A percentile compares a stretch with the other conserved stretches of the same genome.
phyloP scores from a whole-genome alignment of 2,113 vertebrate genomes.

The Crocuta crocuta region DNA sequence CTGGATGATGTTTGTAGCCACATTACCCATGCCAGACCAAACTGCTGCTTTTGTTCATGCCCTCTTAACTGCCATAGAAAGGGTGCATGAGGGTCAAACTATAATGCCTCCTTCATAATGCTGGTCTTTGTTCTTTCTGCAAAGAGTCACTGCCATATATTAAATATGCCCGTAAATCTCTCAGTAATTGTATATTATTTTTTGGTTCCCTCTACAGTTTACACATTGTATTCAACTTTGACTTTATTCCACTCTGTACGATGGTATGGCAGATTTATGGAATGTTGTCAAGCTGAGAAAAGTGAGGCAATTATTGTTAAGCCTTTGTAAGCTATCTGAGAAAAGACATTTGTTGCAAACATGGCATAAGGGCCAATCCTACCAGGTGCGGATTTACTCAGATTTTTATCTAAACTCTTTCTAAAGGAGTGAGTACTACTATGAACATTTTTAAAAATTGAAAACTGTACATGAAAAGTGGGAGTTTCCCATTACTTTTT shows the following conservation, averaged over 20 bases:
- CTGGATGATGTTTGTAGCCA: background rate
- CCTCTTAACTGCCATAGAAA: background rate
- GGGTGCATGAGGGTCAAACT: background rate
- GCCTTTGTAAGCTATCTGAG: constrained; percentile 31
- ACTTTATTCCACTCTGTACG: constrained; percentile 19
- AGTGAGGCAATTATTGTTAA: constrained; percentile 55
- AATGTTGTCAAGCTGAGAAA: constrained; percentile 42
- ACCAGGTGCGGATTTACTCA: background rate
- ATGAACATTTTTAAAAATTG: background rate
- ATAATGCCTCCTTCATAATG: background rate
- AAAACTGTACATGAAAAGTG: background rate
- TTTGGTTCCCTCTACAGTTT: background rate
- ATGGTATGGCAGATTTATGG: constrained; percentile 53
- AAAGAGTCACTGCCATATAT: background rate
- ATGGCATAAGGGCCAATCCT: background rate
- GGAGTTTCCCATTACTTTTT: background rate
- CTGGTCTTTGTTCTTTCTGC: constrained; percentile 32
- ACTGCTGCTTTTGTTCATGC: background rate
- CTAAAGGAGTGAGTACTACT: background rate
- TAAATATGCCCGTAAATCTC: constrained; percentile 61
- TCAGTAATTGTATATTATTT: constrained; percentile 37
- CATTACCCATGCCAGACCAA: background rate
- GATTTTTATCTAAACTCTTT: constrained; percentile 39
- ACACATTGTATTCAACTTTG: constrained; percentile 9
- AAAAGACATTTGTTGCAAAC: constrained; percentile 28